Evolutionary conservation across 2,113 vertebrate genomes (phyloP).

Genomic region (Gymnorhina tibicen): DNA sequence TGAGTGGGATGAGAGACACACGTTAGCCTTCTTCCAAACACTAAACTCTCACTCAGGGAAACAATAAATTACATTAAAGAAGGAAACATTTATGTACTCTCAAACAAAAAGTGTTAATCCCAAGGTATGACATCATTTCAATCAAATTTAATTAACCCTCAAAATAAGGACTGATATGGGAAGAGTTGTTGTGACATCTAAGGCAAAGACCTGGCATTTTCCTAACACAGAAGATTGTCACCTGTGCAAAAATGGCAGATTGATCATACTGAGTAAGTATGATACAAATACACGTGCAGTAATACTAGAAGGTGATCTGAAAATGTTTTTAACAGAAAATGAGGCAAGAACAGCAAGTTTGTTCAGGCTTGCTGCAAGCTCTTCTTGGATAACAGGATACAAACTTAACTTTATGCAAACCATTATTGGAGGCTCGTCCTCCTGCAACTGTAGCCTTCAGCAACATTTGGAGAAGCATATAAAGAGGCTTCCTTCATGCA

Average conservation of each 20-base stretch:
- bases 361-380: neutral
- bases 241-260: neutral
- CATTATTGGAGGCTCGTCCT: neutral
- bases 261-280: neutral
- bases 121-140: neutral
- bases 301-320: neutral
- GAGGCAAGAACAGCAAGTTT: neutral
- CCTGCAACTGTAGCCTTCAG: neutral
- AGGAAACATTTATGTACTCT: neutral
- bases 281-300: neutral
- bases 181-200: neutral
- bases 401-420: neutral
- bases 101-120: neutral
- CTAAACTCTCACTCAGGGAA: neutral
- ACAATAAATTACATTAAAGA: neutral
- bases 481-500: neutral
- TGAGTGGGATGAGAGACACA: neutral
- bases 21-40: neutral
- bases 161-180: neutral
- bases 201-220: neutral
- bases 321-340: neutral
- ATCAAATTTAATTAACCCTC: neutral
- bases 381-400: neutral
- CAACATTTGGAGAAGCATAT: neutral
- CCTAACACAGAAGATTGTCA: neutral